phyloP scores from a whole-genome alignment of 2,113 vertebrate species.

The Anarhynchus alexandrinus region DNA sequence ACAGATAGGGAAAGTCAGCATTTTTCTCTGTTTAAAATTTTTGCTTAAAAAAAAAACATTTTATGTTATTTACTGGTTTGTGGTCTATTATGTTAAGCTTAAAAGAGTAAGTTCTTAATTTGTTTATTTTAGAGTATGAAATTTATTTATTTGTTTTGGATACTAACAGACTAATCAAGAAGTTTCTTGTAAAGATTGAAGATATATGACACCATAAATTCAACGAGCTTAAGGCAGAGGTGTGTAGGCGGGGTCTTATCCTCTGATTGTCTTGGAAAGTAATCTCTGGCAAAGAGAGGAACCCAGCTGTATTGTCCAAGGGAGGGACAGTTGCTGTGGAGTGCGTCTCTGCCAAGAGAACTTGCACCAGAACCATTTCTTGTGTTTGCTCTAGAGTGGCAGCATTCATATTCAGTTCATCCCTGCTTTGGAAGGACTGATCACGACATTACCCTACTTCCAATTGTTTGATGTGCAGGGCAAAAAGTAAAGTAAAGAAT shows the following conservation, averaged over 20 bases:
- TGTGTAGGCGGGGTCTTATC: accelerated
- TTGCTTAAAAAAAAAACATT: not conserved
- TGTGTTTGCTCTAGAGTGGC: not conserved
- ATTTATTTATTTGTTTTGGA: not conserved
- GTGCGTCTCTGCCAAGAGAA: not conserved
- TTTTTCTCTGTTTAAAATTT: not conserved
- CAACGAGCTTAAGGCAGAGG: not conserved
- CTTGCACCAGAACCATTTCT: not conserved
- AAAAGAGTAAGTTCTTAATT: not conserved
- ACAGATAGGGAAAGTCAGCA: not conserved
- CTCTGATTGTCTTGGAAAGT: not conserved
- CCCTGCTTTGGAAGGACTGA: not conserved
- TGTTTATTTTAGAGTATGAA: not conserved
- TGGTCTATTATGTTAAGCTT: not conserved
- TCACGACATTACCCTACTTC: not conserved
- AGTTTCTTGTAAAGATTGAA: not conserved
- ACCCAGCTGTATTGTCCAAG: not conserved
- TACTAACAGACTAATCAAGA: not conserved
- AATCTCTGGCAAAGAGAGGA: not conserved
- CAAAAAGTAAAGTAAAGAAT: not conserved
- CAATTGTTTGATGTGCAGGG: not conserved
- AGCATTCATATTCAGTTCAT: not conserved
- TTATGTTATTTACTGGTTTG: not conserved
- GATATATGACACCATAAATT: not conserved
- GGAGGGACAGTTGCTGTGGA: not conserved